Evolutionary conservation across 2,113 vertebrate genomes (phyloP).

Genomic region (Sinocyclocheilus maitianheensis): DNA sequence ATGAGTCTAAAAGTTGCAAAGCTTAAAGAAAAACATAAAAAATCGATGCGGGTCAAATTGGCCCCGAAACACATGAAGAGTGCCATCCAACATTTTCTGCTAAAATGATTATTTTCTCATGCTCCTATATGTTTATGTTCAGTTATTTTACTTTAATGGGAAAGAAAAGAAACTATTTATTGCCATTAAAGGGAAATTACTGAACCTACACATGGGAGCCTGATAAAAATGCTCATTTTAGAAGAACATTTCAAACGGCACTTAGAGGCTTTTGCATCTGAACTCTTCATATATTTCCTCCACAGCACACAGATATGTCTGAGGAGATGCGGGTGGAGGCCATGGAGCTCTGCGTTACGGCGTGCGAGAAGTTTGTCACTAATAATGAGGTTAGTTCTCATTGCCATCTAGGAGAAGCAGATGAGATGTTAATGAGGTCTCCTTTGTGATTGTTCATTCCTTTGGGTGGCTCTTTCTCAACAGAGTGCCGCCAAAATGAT

Average conservation of each 20-base stretch:
- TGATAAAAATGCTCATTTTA: no score
- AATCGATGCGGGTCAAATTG: background rate
- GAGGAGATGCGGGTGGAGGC: conserved; percentile 97
- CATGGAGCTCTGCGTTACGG: conserved; percentile 93
- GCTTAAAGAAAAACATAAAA: background rate
- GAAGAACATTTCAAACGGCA: no score
- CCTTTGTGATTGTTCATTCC: background rate
- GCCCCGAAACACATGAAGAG: background rate
- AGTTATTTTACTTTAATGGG: no score
- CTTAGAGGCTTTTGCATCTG: no score
- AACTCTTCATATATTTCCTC: background rate
- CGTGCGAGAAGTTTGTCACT: conserved; percentile 76
- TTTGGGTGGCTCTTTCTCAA: background rate
- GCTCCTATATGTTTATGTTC: no score
- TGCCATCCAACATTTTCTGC: no score
- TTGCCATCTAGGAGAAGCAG: background rate
- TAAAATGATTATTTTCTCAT: no score
- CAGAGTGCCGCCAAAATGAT: conserved; percentile 98
- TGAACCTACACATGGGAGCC: no score
- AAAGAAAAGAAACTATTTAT: no score
- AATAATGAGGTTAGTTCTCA: conserved; percentile 72
- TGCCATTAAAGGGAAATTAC: no score
- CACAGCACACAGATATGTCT: conserved; percentile 93
- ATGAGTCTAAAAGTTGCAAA: background rate
- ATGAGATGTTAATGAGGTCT: background rate